phyloP scores from a whole-genome alignment of 1,140 invertebrate genomes.

The Zaprionus lachaisei region DNA sequence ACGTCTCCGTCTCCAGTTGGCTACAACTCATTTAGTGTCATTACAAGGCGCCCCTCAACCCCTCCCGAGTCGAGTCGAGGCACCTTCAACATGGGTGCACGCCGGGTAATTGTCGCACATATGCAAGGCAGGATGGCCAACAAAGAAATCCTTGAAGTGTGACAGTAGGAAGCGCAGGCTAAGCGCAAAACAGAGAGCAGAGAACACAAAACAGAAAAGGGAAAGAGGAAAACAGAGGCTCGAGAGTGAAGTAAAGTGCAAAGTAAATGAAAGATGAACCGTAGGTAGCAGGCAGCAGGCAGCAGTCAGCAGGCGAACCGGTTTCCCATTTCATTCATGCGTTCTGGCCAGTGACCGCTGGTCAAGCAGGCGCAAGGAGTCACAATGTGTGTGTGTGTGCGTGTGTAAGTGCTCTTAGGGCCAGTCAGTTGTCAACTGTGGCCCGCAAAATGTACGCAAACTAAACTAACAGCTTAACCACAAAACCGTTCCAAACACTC shows the following conservation, averaged over 20 bases:
- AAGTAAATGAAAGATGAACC: constrained; percentile 77
- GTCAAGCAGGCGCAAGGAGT: constrained; percentile 34
- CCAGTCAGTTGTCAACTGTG: constrained; percentile 74
- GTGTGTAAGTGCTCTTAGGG: constrained; percentile 26
- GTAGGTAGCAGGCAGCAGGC: constrained; percentile 19
- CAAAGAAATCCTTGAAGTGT: constrained; percentile 83
- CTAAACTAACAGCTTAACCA: constrained; percentile 80
- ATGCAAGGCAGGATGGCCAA: constrained; percentile 65
- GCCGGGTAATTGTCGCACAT: constrained; percentile 75
- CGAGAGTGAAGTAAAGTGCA: constrained; percentile 65
- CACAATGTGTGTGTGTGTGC: neutral
- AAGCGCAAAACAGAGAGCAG: constrained; percentile 40
- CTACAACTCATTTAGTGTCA: constrained; percentile 82
- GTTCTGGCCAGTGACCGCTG: constrained; percentile 47
- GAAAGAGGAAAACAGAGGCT: constrained; percentile 20
- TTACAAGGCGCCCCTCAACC: constrained; percentile 41
- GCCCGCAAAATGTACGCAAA: constrained; percentile 79
- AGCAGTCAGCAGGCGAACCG: constrained; percentile 43
- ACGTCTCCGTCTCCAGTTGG: constrained; percentile 46
- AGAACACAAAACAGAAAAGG: constrained; percentile 2
- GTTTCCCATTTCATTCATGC: constrained; percentile 80
- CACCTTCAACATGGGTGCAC: neutral
- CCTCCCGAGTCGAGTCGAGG: neutral
- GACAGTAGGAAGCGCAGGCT: constrained; percentile 69
- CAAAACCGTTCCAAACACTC: constrained; percentile 61